These are phyloP conservation scores for Henicopernis longicauda DNA, from an alignment of 2,113 vertebrate genomes.

Conservation along the genomic window DNA sequence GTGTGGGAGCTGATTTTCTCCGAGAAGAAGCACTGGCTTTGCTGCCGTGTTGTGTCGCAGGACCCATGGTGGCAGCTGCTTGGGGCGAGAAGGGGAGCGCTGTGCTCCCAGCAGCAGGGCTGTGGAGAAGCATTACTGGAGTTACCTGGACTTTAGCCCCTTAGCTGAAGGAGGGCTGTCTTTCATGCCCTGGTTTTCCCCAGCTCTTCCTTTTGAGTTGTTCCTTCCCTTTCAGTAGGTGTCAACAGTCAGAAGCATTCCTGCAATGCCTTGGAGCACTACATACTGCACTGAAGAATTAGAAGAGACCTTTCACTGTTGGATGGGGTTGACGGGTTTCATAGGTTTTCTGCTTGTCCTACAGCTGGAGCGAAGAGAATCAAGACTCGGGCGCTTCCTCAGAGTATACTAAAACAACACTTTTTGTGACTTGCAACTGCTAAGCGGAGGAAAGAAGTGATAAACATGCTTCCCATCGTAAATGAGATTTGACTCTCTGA, in stretches of 20 bases:
- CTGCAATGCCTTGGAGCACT: background rate
- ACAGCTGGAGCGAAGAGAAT: background rate
- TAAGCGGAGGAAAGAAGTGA: background rate
- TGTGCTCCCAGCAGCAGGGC: background rate
- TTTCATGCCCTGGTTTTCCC: background rate
- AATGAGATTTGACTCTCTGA: background rate
- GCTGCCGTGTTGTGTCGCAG: rapidly evolving
- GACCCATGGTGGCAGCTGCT: background rate
- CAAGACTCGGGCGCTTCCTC: rapidly evolving
- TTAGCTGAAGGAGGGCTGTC: background rate
- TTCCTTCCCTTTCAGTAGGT: background rate
- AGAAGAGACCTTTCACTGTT: background rate
- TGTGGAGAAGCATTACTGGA: rapidly evolving
- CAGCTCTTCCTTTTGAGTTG: background rate
- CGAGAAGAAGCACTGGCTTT: rapidly evolving
- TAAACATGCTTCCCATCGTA: background rate
- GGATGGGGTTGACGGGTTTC: background rate
- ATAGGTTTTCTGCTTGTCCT: background rate
- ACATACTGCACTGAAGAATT: rapidly evolving
- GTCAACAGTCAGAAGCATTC: background rate
- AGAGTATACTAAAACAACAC: background rate
- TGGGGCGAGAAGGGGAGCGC: rapidly evolving
- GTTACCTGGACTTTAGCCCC: background rate
- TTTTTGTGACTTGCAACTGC: background rate
- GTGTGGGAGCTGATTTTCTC: background rate